Base-by-base conservation (phyloP, 2,797 vertebrate genomes). In the Chelidonichthys spinosus region DNA sequence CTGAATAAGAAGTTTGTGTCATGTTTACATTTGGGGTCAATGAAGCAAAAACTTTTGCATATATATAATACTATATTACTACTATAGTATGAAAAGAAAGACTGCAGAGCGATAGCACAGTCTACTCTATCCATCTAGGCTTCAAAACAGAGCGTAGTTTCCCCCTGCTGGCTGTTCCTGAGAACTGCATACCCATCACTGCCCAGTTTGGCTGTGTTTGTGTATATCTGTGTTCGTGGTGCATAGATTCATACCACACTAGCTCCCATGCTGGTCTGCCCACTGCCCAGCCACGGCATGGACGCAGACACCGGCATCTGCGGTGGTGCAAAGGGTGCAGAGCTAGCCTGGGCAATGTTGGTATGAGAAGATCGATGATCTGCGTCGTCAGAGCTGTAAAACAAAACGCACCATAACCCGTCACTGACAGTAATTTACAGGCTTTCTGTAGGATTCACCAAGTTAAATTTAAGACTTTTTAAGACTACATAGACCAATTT, bases 231-330 rank as follows among this genome's bases (percentile, higher is more conserved):
- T 69, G 65, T 76, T 32, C 25, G 6, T 1, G 60, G 72, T 39
- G 42, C 25, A 47, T 1, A 6, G 53, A 9, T 17, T 87, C 95
- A 5, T 96, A 99, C 98, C 96, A 99, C 97, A 2, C 96, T 97
- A 65, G 97, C 97, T 50, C 98, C 98, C 64, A 97, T 97, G 94
- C 96, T 98, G 18, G 98, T 99, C 79, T 98, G 97, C 13, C 98
- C 98, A 0, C 95, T 98, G 87, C 98, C 98, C 2, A 99, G 90
- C 98, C 98, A 99, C 0, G 98, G 98, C 97, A 99, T 96, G 32
- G 98, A 98, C 0, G 96, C 93, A 15, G 96, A 96, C 1, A 96
- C 96, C 0, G 95, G 92, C 75, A 96, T 96, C 76, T 97, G 97
- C 1, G 83, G 94, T 2, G 95, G 91, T 11, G 96, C 92, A 69